Evolutionary conservation across 2,888 invertebrate genomes (phyloP).

Genomic region (Pollenia angustigena): DNA sequence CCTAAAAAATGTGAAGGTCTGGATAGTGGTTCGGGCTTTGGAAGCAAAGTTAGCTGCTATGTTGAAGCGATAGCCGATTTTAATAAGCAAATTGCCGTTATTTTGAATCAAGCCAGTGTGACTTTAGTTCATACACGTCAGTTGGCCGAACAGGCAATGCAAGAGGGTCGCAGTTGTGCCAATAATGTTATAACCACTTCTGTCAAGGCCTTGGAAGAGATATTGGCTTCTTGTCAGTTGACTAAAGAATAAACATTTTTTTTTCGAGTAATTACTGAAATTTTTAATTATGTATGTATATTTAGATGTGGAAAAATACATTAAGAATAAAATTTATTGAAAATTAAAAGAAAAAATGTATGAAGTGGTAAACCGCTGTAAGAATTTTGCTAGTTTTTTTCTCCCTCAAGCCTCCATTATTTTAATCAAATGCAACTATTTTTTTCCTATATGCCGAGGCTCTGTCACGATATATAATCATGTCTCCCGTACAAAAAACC

Average conservation of each 20-base stretch:
- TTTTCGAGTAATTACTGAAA: not conserved
- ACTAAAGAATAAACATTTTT: slow-evolving; percentile 11
- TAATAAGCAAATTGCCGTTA: slow-evolving; percentile 76
- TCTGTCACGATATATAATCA: too few species aligned
- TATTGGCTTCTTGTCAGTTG: slow-evolving; percentile 65
- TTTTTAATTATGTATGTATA: too few species aligned
- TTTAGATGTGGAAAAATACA: too few species aligned
- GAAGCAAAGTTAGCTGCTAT: slow-evolving; percentile 75
- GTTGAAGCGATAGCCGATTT: slow-evolving; percentile 75
- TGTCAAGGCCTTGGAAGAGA: slow-evolving; percentile 61
- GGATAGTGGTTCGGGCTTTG: slow-evolving; percentile 44
- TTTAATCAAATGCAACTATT: too few species aligned
- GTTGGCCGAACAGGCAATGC: slow-evolving; percentile 72
- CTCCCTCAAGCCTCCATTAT: too few species aligned
- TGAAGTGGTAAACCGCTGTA: too few species aligned
- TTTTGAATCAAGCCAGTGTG: slow-evolving; percentile 76
- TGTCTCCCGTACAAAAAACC: too few species aligned
- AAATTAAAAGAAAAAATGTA: too few species aligned
- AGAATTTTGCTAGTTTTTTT: too few species aligned
- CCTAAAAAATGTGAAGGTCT: slow-evolving; percentile 62
- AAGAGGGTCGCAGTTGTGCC: slow-evolving; percentile 75
- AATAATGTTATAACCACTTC: slow-evolving; percentile 73
- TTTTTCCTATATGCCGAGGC: too few species aligned
- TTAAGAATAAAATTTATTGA: too few species aligned
- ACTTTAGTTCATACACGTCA: slow-evolving; percentile 76